Percentiles rank a stretch among this genome's conserved stretches.
phyloP scores from a whole-genome alignment of 2,797 vertebrate genomes.

The Leucoraja ocellata region DNA sequence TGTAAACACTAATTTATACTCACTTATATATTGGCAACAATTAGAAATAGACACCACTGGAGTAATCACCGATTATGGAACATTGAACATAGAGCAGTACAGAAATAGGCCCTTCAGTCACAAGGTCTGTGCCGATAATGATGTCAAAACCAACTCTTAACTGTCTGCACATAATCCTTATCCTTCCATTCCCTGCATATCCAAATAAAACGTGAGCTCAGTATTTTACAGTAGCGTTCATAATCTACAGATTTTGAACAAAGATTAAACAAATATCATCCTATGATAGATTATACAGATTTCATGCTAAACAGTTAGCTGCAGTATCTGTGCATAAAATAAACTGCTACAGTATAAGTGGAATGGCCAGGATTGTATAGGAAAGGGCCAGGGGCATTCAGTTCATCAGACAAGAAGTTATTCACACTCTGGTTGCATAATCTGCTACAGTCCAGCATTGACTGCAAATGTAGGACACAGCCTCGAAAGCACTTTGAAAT shows the following conservation, averaged over 20 bases:
- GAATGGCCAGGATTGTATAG: background rate
- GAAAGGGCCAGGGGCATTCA: background rate
- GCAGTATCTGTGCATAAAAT: background rate
- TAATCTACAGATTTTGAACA: too few relatives aligned
- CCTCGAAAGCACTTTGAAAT: too few relatives aligned
- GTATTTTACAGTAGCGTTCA: too few relatives aligned
- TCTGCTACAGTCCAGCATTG: too few relatives aligned
- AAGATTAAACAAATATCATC: background rate
- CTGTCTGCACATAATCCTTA: too few relatives aligned
- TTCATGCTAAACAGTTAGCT: background rate
- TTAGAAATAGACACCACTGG: background rate
- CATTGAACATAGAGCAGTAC: too few relatives aligned
- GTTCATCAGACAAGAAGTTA: background rate
- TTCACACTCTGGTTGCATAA: background rate
- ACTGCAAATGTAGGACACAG: too few relatives aligned
- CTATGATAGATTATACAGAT: background rate
- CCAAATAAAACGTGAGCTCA: too few relatives aligned
- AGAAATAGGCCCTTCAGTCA: too few relatives aligned
- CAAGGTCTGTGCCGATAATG: too few relatives aligned
- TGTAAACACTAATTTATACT: background rate
- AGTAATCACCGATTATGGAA: background rate
- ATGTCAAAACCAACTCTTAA: too few relatives aligned
- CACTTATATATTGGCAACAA: constrained; percentile 6
- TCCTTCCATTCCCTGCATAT: too few relatives aligned
- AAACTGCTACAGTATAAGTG: background rate